Evolutionary conservation across 2,797 vertebrate species (phyloP), one percentile per base, ranked within the genome.

Genomic region (Ctenopoma kingsleyae): DNA sequence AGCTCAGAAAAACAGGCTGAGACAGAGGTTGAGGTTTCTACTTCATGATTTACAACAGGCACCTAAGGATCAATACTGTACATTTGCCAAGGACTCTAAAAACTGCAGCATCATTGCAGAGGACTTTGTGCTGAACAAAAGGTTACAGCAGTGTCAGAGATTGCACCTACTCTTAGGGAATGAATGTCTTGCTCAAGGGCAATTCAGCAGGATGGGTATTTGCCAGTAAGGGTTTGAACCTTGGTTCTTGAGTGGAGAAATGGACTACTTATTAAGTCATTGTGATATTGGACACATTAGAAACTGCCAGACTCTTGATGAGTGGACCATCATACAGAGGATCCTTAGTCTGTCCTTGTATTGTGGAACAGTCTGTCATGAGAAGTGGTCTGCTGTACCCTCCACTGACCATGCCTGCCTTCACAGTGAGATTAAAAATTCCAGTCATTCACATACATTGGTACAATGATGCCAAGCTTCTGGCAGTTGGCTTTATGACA

Each of bases 31-130:
- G 40, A 58, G 43, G 36, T 43, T 58, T 76, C 55, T 47, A 11
- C 48, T 66, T 13, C 51, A 36, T 70, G 67, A 70, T 82, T 78
- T 58, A 74, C 62, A 68, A 62, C 46, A 35, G 22, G 19, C 36
- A 66, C 62, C 47, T 48, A 23, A 23, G 48, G 71, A 78, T 69
- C 57, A 17, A 74, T 67, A 16, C 38, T 16, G 38, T 40, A 44
- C 4, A 16, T 53, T 71, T 25, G 20, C 25, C 60, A 79, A 76
- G 67, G 68, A 61, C 62, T 51, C 5, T 17, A 30, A 67, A 16
- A 9, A 64, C 20, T 60, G 17, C 54, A 27, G 17, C 38, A 25
- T 54, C 38, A 44, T 2, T 30, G 25, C 16, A 35, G n/a, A 43
- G 9, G 44, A 74, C 49, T 36, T 40, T 12, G 41, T 23, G 35